Evolutionary conservation across 2,888 invertebrate species (phyloP), one percentile per base, ranked within the genome.

Genomic region (Latheticus oryzae): DNA sequence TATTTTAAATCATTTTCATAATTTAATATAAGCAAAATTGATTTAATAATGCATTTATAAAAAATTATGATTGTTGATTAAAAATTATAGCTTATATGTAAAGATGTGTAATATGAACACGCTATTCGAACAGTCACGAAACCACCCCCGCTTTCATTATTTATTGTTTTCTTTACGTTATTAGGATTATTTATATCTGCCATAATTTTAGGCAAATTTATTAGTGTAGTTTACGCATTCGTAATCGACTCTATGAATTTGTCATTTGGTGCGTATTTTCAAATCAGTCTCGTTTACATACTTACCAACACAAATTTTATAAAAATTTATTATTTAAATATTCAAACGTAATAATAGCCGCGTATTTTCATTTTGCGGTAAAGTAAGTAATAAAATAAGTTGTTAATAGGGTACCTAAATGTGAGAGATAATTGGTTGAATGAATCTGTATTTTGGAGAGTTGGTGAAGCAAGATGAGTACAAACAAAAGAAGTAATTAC

Each of bases 111-210:
- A 62, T 60, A 61, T 53, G 67, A 66, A 65, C 73, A 73, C 73
- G 73, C 73, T 65, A 73, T 64, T 64, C 63, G 56, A 59, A 61
- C 60, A 71, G 73, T 73, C 72, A 72, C 73, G 71, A 70, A 71
- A 67, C 56, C 67, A 60, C 64, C 65, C 66, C 65, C 63, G 58
- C 58, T 64, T 68, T 62, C 61, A 62, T 60, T 65, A 65, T 69
- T 68, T 66, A 63, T 65, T 60, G 63, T 69, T 67, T 66, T 64
- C 65, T 64, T 66, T 64, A 67, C 58, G 58, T 65, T 65, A 67
- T 68, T 65, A 63, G 55, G 53, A 65, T 60, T 64, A 63, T 68
- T 65, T 65, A 67, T 67, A 61, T 60, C 52, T 50, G 63, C 50
- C 58, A 65, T 69, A 65, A 65, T 63, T 67, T 62, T 50, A 21